Evolutionary conservation across 2,113 vertebrate genomes (phyloP).

Genomic region (Prionailurus viverrinus): DNA sequence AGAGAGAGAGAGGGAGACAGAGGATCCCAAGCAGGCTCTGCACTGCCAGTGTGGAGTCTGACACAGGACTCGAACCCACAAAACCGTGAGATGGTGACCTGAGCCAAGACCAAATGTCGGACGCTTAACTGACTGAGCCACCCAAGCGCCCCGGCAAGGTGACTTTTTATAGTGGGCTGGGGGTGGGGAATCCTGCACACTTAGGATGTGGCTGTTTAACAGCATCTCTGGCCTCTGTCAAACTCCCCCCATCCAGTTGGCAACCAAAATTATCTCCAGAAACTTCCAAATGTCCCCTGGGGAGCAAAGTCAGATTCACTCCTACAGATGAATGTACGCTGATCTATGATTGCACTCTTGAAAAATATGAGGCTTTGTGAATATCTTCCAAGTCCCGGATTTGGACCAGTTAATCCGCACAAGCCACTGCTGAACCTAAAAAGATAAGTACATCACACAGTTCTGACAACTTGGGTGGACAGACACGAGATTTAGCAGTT

Average conservation of each 20-base stretch:
- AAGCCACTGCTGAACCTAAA: neutral
- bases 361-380: neutral
- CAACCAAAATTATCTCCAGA: neutral
- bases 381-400: neutral
- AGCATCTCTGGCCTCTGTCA: neutral
- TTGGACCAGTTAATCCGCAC: neutral
- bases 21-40: too few relatives aligned
- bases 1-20: too few relatives aligned
- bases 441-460: fast-evolving
- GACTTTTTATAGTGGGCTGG: too few relatives aligned
- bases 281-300: neutral
- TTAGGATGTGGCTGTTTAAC: neutral
- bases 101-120: too few relatives aligned
- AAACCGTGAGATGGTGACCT: too few relatives aligned
- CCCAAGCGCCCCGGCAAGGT: neutral
- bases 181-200: fast-evolving
- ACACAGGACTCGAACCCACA: too few relatives aligned
- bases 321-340: fast-evolving
- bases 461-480: neutral
- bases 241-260: fast-evolving
- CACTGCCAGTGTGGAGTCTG: too few relatives aligned
- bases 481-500: neutral
- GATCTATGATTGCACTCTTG: neutral
- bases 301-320: neutral
- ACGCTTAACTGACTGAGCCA: too few relatives aligned